These are phyloP conservation scores for Pao palembangensis DNA, from an alignment of 2,113 vertebrate genomes.

Conservation along the genomic window DNA sequence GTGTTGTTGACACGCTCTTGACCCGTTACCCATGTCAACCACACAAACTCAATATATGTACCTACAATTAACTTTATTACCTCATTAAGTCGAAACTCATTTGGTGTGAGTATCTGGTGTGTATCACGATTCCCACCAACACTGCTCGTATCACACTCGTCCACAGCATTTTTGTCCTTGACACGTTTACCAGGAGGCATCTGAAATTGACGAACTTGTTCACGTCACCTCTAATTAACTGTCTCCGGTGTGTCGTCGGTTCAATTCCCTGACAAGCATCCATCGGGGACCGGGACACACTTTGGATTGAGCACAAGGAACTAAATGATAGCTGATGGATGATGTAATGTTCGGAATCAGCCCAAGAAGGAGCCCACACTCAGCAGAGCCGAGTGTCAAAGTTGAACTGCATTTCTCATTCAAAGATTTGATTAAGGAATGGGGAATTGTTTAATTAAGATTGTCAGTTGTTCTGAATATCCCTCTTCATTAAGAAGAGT, in stretches of 20 bases:
- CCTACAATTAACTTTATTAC: too few relatives aligned
- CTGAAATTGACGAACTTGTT: constrained; percentile 61
- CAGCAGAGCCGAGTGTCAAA: constrained; percentile 42
- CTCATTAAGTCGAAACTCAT: not conserved
- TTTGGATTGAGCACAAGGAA: constrained; percentile 25
- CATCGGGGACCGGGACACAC: constrained; percentile 58
- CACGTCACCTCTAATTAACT: constrained; percentile 71
- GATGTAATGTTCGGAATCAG: constrained; percentile 60
- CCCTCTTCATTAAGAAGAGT: constrained; percentile 44
- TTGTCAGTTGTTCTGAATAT: constrained; percentile 51
- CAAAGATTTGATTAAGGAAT: constrained; percentile 64
- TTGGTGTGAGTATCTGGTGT: not conserved
- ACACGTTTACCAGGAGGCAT: constrained; percentile 67
- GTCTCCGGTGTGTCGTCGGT: constrained; percentile 56
- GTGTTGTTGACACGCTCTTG: too few relatives aligned
- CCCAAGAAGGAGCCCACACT: constrained; percentile 33
- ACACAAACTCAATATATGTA: too few relatives aligned
- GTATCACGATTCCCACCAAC: constrained; percentile 27
- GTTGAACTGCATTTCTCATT: constrained; percentile 59
- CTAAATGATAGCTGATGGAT: constrained; percentile 48
- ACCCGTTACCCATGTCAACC: too few relatives aligned
- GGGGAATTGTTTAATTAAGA: constrained; percentile 69
- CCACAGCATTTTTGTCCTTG: constrained; percentile 72
- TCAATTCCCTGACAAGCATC: constrained; percentile 66
- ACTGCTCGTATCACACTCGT: constrained; percentile 21